phyloP scores from a whole-genome alignment of 2,113 vertebrate species.

The Alectura lathami region DNA sequence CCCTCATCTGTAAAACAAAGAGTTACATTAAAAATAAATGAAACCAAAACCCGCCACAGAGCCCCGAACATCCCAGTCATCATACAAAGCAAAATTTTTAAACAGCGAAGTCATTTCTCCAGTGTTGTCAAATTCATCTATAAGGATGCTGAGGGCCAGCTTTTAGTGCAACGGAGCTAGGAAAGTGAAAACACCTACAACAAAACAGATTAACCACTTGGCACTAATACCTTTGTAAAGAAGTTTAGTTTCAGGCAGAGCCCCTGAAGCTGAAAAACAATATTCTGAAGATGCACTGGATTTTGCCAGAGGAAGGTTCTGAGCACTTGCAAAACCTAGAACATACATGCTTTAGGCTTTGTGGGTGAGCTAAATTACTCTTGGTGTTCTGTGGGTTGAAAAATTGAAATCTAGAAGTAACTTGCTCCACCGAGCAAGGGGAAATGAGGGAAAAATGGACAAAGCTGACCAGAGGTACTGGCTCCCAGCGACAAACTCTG shows the following conservation, averaged over 20 bases:
- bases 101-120: slow-evolving; percentile 7
- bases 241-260: neutral
- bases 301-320: neutral
- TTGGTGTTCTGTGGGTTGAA: neutral
- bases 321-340: neutral
- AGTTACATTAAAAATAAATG: slow-evolving; percentile 88
- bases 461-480: neutral
- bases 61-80: slow-evolving; percentile 70
- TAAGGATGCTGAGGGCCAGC: neutral
- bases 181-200: slow-evolving; percentile 28
- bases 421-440: neutral
- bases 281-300: neutral
- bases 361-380: neutral
- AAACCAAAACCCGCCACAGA: slow-evolving; percentile 68
- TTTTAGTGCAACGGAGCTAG: neutral
- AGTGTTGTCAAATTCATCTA: neutral
- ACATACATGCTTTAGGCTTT: neutral
- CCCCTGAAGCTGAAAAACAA: neutral
- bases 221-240: neutral
- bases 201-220: slow-evolving; percentile 34
- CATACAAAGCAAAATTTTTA: slow-evolving; percentile 45
- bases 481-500: neutral
- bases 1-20: slow-evolving; percentile 99
- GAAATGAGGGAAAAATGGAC: neutral
- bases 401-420: slow-evolving; percentile 7